Percentiles rank a stretch among this genome's conserved stretches.
phyloP scores from a whole-genome alignment of 2,113 vertebrate genomes.

The Engraulis encrasicolus region DNA sequence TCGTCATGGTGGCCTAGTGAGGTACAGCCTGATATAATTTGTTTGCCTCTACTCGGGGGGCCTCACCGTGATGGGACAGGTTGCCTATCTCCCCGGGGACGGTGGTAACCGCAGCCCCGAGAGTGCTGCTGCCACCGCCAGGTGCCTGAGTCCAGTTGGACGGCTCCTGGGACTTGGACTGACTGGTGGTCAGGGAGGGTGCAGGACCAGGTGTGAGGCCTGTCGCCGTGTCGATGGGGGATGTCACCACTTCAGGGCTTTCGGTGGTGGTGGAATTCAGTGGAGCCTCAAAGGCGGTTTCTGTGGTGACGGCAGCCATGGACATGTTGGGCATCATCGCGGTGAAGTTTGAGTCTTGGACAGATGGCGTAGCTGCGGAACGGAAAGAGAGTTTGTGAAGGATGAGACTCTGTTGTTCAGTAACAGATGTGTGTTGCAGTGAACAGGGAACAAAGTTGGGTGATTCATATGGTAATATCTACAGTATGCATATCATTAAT shows the following conservation, averaged over 20 bases:
- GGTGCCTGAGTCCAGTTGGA: slow-evolving; percentile 54
- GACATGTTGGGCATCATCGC: slow-evolving; percentile 28
- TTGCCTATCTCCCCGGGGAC: slow-evolving; percentile 79
- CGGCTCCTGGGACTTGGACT: slow-evolving; percentile 58
- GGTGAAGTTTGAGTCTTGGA: slow-evolving; percentile 52
- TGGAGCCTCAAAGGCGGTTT: slow-evolving; percentile 31
- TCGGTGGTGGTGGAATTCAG: slow-evolving; percentile 27
- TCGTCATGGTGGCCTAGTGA: too few relatives aligned
- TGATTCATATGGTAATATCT: neutral
- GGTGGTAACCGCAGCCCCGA: slow-evolving; percentile 55
- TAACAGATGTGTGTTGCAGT: neutral
- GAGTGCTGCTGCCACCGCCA: slow-evolving; percentile 52
- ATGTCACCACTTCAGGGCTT: slow-evolving; percentile 42
- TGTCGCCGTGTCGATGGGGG: slow-evolving; percentile 57
- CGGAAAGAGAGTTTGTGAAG: neutral
- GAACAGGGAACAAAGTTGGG: neutral
- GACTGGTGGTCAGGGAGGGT: slow-evolving; percentile 57
- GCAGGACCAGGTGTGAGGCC: slow-evolving; percentile 53
- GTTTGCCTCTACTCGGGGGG: too few relatives aligned
- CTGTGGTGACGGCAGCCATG: slow-evolving; percentile 36
- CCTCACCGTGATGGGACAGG: slow-evolving; percentile 91
- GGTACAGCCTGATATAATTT: too few relatives aligned
- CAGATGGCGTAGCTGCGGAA: slow-evolving; percentile 37
- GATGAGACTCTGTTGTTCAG: neutral
- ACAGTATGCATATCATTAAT: neutral